Evolutionary conservation across 2,113 vertebrate species (phyloP).

Genomic region (Uropsilus gracilis): DNA sequence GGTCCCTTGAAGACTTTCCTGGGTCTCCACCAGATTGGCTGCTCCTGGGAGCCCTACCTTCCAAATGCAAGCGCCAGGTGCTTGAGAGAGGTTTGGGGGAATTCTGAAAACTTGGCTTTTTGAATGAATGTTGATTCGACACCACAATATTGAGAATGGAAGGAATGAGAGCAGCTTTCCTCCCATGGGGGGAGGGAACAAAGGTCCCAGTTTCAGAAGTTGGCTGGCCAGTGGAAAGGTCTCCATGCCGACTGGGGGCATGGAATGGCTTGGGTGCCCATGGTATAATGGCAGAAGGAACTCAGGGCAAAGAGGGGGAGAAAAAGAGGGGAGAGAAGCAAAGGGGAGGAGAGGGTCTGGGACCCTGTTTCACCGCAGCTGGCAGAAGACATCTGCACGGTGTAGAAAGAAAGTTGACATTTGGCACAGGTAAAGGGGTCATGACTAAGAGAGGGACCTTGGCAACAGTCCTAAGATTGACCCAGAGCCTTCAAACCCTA

Average conservation of each 20-base stretch:
- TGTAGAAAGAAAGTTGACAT: background rate
- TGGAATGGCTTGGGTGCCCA: background rate
- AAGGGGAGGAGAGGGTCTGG: background rate
- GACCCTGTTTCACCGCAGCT: background rate
- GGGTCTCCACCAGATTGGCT: background rate
- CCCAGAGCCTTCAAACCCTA: background rate
- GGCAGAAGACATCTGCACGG: no score
- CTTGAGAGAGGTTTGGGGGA: background rate
- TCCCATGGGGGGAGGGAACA: background rate
- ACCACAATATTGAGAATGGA: background rate
- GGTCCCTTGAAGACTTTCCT: background rate
- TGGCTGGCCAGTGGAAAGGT: background rate
- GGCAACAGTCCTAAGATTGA: no score
- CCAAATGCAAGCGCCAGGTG: background rate
- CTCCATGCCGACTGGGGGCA: background rate
- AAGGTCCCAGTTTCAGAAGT: background rate
- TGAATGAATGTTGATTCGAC: background rate
- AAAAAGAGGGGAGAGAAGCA: background rate
- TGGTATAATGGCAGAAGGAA: background rate
- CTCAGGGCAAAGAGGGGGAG: background rate
- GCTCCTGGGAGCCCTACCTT: background rate
- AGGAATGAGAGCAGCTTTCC: background rate
- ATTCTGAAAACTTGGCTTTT: constrained; percentile 4
- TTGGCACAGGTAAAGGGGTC: background rate
- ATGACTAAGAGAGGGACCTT: background rate